Conservation (phyloP, 2,797 vertebrate genomes). For the Acipenser oxyrinchus region DNA sequence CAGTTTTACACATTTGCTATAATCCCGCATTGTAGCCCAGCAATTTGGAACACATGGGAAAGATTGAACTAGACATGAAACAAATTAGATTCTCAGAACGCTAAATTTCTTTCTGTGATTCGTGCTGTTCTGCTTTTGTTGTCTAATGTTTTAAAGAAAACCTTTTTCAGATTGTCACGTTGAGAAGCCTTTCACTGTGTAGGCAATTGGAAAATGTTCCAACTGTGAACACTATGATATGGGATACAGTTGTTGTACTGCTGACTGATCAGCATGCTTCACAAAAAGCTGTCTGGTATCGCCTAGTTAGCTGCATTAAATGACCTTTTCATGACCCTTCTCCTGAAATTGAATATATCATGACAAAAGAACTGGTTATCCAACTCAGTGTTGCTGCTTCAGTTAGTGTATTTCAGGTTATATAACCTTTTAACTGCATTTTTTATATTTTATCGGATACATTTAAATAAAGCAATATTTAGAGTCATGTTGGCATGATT, state of each 20-base stretch:
- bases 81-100: neutral
- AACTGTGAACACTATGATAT: neutral
- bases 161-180: neutral
- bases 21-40: neutral
- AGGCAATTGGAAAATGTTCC: neutral
- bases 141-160: neutral
- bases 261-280: neutral
- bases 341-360: no score
- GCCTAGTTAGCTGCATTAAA: no score
- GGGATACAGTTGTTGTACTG: neutral
- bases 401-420: no score
- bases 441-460: no score
- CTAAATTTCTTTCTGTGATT: neutral
- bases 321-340: no score
- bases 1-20: neutral
- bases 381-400: no score
- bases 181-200: neutral
- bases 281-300: no score
- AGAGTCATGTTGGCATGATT: no score
- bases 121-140: slow-evolving; percentile 1
- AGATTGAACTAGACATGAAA: neutral
- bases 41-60: neutral
- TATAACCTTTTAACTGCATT: no score
- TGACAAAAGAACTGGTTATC: no score
- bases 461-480: no score